Percentiles rank a stretch among this genome's conserved stretches.
These are phyloP conservation scores for Epinephelus moara DNA, from an alignment of 2,113 vertebrate genomes.

Conservation along the genomic window DNA sequence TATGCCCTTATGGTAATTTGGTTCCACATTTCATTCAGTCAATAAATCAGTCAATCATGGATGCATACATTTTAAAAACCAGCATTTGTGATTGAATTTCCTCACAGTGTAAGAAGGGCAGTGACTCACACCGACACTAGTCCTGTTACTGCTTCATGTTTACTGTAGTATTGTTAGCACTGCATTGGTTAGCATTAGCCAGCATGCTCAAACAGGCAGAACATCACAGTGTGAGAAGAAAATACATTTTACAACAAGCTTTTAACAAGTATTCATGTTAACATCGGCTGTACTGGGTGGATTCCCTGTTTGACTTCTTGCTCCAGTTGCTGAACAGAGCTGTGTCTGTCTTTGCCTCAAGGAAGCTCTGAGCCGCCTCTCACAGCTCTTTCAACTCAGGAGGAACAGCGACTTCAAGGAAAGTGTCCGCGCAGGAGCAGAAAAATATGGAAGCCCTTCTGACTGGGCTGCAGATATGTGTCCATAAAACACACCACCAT, in stretches of 20 bases:
- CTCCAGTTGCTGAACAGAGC: not conserved
- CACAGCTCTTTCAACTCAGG: not conserved
- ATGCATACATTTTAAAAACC: not conserved
- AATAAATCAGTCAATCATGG: slow-evolving; percentile 3
- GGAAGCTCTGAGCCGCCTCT: slow-evolving; percentile 1
- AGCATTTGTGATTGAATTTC: not conserved
- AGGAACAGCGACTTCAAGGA: not conserved
- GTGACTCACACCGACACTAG: slow-evolving; percentile 1
- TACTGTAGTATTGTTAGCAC: not conserved
- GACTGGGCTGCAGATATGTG: too few species aligned
- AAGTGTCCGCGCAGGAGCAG: not conserved
- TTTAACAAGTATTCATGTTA: not conserved
- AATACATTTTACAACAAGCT: slow-evolving; percentile 15
- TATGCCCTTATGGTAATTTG: not conserved
- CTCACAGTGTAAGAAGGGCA: not conserved
- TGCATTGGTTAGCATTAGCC: slow-evolving; percentile 34
- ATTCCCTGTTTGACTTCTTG: not conserved
- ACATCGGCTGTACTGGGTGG: not conserved
- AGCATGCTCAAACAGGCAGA: slow-evolving; percentile 55
- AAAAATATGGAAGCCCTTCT: not conserved
- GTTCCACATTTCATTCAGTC: slow-evolving; percentile 5
- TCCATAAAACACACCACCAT: too few species aligned
- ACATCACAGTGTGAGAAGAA: slow-evolving; percentile 37
- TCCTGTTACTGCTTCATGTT: slow-evolving; percentile 1
- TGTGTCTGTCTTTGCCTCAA: not conserved